Evolutionary conservation across 1,140 invertebrate genomes (phyloP), one percentile per base, ranked within the genome.

Genomic region (Heliconius himera): DNA sequence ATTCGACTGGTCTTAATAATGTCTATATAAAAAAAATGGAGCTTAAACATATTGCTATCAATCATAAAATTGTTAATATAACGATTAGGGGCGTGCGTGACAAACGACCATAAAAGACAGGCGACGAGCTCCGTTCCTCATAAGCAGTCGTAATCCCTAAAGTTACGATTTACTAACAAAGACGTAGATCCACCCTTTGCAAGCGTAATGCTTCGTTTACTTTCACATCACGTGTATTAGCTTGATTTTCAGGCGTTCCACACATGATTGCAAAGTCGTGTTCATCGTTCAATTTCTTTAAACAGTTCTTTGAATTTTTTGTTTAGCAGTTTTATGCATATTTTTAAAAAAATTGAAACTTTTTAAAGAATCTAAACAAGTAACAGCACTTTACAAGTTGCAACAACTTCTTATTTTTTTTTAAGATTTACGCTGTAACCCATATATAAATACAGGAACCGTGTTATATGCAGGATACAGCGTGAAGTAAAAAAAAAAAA

Each of bases 181-280:
- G 73, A 77, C 71, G 22, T 66, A 79, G 72, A 79, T 79, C 46
- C 72, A 75, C 74, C 74, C 78, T 80, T 60, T 72, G 33, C 70
- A 71, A 82, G 70, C 74, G 26, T 70, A 38, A 74, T 49, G 81
- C 33, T 80, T 78, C 60, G 74, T 70, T 20, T 76, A 70, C 77
- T 81, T 84, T 84, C 77, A 77, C 60, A 54, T 82, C 79, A 81
- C 83, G 75, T 84, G 26, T 78, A 41, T 9, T 73, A 38, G 70
- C 71, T 22, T 60, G 29, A 73, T 56, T 60, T n/a, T 70, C 18
- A 36, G 51, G 51, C 38, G 49, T 11, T 46, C 56, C 38, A 18
- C 6, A 46, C 74, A 36, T 70, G 16, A 70, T 38, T 46, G 0
- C 22, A 46, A 49, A 49, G 33, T 33, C n/a, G 11, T 36, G 8